Evolutionary conservation across 2,797 vertebrate genomes (phyloP).

Genomic region (Rhinogobio ventralis): DNA sequence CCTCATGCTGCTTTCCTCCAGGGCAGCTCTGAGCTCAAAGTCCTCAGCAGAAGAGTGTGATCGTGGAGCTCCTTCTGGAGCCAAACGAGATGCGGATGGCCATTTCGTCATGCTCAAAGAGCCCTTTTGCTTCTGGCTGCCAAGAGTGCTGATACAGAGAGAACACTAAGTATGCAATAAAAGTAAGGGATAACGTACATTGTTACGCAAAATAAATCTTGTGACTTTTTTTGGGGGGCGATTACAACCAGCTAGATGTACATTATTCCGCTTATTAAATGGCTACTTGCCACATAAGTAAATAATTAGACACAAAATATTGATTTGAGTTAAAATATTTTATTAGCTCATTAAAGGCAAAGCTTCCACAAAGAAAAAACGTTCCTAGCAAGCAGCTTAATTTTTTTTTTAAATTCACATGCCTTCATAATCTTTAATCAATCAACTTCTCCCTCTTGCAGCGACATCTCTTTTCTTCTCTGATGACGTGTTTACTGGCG

Average conservation of each 20-base stretch:
- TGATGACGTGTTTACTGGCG: too few species aligned
- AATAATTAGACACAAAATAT: background rate
- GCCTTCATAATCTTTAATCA: background rate
- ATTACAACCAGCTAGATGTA: background rate
- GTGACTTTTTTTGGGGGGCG: background rate
- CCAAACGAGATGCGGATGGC: slow-evolving; percentile 73
- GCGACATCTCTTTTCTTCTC: too few species aligned
- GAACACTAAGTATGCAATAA: background rate
- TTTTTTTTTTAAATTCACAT: background rate
- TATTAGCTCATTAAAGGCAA: background rate
- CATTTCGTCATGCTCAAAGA: slow-evolving; percentile 66
- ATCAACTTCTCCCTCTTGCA: background rate
- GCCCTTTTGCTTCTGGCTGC: slow-evolving; percentile 61
- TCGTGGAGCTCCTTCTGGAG: slow-evolving; percentile 42
- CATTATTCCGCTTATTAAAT: background rate
- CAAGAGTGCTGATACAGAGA: slow-evolving; percentile 57
- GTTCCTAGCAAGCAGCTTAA: background rate
- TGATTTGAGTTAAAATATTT: background rate
- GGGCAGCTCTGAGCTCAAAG: slow-evolving; percentile 59
- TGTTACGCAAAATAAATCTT: background rate
- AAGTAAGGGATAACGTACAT: background rate
- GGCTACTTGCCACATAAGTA: background rate
- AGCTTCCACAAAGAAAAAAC: background rate
- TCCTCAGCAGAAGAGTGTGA: slow-evolving; percentile 57
- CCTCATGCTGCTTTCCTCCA: slow-evolving; percentile 66